A percentile compares a stretch with the other conserved stretches of the same genome.
Evolutionary conservation across 1,140 invertebrate genomes (phyloP).

Genomic region (Paraescarpia echinospica): DNA sequence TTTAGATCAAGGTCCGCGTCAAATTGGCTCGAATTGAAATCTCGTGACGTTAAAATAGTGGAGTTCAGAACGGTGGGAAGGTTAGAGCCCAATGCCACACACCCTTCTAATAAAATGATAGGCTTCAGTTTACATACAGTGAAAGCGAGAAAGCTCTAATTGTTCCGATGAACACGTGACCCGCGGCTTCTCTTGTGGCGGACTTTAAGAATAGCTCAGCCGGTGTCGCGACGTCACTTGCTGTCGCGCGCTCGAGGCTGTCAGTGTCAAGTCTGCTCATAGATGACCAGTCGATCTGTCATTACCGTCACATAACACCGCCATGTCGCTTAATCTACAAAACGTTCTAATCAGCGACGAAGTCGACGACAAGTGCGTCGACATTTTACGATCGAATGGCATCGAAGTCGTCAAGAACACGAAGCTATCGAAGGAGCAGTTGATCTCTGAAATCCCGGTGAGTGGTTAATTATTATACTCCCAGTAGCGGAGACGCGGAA

Average conservation of each 20-base stretch:
- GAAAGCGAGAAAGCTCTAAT: background rate
- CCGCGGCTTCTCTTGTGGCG: background rate
- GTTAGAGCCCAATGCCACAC: too few species aligned
- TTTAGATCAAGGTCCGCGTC: too few species aligned
- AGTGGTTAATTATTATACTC: conserved; percentile 43
- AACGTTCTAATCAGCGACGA: conserved; percentile 89
- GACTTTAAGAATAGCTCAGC: background rate
- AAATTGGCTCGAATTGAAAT: too few species aligned
- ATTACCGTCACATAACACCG: conserved; percentile 35
- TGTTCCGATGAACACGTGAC: background rate
- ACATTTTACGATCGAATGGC: conserved; percentile 75
- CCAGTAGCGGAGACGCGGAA: background rate
- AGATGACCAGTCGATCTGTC: background rate
- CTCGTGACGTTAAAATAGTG: too few species aligned
- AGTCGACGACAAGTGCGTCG: conserved; percentile 80
- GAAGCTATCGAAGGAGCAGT: conserved; percentile 79
- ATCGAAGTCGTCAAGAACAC: conserved; percentile 80
- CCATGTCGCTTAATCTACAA: conserved; percentile 52
- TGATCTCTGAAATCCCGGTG: conserved; percentile 84
- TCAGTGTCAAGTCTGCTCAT: background rate
- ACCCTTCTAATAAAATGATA: too few species aligned
- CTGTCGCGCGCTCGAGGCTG: background rate
- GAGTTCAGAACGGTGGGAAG: too few species aligned
- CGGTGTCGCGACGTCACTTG: background rate
- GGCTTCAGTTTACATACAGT: background rate